These are phyloP conservation scores for Polypterus senegalus DNA, from an alignment of 2,113 vertebrate species.

Conservation along the genomic window DNA sequence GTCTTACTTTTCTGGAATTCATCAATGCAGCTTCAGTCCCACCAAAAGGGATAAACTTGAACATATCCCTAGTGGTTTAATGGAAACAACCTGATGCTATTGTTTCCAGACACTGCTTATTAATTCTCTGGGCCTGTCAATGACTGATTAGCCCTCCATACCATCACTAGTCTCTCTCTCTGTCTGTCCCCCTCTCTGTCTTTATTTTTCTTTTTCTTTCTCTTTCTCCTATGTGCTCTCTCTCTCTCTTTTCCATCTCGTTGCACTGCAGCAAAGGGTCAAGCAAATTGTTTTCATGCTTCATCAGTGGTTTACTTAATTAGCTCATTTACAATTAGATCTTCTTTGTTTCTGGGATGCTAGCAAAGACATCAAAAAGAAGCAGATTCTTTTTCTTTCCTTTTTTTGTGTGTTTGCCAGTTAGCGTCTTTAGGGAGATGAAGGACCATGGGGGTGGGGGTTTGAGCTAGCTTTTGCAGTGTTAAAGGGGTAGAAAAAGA, in stretches of 20 bases:
- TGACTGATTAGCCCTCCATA: conserved; percentile 68
- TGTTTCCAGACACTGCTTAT: conserved; percentile 42
- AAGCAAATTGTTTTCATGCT: conserved; percentile 77
- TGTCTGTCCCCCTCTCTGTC: no score
- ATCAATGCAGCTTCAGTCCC: no score
- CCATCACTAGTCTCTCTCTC: conserved; percentile 22
- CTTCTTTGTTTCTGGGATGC: conserved; percentile 64
- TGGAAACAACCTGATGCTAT: conserved; percentile 37
- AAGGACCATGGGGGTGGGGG: conserved; percentile 1
- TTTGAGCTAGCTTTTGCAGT: conserved; percentile 14
- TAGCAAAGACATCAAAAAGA: conserved; percentile 74
- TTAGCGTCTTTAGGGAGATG: conserved; percentile 26
- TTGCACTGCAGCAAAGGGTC: conserved; percentile 52
- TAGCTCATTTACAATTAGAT: conserved; percentile 77
- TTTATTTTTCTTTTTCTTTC: no score
- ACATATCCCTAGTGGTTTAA: not conserved
- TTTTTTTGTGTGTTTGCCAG: conserved; percentile 23
- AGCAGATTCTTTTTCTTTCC: conserved; percentile 21
- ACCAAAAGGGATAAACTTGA: not conserved
- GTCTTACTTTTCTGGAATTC: no score
- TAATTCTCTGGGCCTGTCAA: conserved; percentile 43
- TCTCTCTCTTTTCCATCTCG: conserved; percentile 27
- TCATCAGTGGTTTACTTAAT: conserved; percentile 75
- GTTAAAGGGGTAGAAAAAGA: conserved; percentile 25
- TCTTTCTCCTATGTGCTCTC: conserved; percentile 1